Base-by-base conservation (phyloP, 1,140 invertebrate genomes). In the Hermetia illucens region DNA sequence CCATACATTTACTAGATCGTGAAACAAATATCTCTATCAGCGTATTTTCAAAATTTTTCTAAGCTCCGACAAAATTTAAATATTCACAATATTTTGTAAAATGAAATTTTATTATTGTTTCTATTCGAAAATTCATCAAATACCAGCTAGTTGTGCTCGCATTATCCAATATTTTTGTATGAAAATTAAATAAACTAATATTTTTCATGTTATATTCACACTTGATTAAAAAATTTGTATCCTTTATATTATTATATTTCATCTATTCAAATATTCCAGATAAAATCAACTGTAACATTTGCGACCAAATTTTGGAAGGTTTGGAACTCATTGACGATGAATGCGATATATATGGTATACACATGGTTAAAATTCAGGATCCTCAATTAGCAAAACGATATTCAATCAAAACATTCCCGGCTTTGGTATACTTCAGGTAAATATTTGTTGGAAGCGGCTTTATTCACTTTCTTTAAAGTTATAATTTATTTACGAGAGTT, bases 361-460 rank as follows among this genome's bases (percentile, higher is more conserved):
- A 92, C 49, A 77, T 95, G 75, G 90, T 95, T 0, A 88, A 91
- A 58, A 91, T 94, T 51, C 84, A 89, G 59, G 90, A 94, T 65
- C 79, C 83, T 1, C 82, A 87, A 51, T 55, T 93, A 38, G 87
- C 87, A 3, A 90, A 90, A 51, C 71, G 88, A 42, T 93, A 93
- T 64, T 91, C 88, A 21, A 93, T 95, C 36, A 92, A 92, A 61
- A 93, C 88, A 20, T 92, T 90, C 57, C 90, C 89, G 3, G 89
- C 88, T 17, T 70, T 94, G 43, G 85, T 91, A 3, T 92, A 92
- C 53, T 93, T 93, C 60, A 65, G 75, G 55, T 58, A 38, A 19
- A 15, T 9, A 9, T n/a, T n/a, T n/a, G n/a, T n/a, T n/a, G n/a
- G n/a, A n/a, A n/a, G n/a, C n/a, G n/a, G n/a, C 24, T 27, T 25